A percentile compares a stretch with the other conserved stretches of the same genome.
These are phyloP conservation scores for Tylochromis polylepis DNA, from an alignment of 2,113 vertebrate species.

Conservation along the genomic window DNA sequence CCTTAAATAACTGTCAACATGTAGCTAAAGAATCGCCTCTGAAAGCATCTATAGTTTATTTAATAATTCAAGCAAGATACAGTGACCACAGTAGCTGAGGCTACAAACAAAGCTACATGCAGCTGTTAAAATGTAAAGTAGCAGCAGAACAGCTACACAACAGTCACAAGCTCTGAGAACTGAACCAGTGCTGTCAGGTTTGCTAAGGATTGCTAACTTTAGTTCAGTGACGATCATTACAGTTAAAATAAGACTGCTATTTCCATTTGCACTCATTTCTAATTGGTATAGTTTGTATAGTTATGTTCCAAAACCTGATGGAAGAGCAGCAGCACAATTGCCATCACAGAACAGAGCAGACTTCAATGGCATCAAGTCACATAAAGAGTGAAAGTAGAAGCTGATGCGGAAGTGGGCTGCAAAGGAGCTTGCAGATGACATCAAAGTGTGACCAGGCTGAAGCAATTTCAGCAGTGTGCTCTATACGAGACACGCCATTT, in stretches of 20 bases:
- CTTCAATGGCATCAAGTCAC: not conserved
- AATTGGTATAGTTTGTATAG: not conserved
- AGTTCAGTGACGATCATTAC: not conserved
- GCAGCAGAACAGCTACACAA: not conserved
- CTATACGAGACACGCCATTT: rapidly evolving
- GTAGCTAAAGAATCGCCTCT: not conserved
- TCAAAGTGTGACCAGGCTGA: not conserved
- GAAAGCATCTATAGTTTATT: not conserved
- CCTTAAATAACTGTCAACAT: not conserved
- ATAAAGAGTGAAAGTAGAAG: not conserved
- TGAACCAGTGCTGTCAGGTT: not conserved
- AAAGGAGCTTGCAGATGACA: not conserved
- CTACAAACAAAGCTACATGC: not conserved
- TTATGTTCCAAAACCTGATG: not conserved
- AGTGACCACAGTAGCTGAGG: not conserved
- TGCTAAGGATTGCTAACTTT: too few species aligned
- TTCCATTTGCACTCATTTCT: rapidly evolving
- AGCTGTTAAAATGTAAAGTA: not conserved
- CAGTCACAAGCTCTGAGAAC: not conserved
- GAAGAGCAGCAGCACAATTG: not conserved
- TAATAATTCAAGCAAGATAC: not conserved
- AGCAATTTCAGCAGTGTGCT: not conserved
- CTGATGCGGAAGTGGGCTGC: not conserved
- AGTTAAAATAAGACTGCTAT: not conserved
- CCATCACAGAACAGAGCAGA: not conserved